Evolutionary conservation across 2,113 vertebrate species (phyloP), one percentile per base, ranked within the genome.

Genomic region (Clarias magur): DNA sequence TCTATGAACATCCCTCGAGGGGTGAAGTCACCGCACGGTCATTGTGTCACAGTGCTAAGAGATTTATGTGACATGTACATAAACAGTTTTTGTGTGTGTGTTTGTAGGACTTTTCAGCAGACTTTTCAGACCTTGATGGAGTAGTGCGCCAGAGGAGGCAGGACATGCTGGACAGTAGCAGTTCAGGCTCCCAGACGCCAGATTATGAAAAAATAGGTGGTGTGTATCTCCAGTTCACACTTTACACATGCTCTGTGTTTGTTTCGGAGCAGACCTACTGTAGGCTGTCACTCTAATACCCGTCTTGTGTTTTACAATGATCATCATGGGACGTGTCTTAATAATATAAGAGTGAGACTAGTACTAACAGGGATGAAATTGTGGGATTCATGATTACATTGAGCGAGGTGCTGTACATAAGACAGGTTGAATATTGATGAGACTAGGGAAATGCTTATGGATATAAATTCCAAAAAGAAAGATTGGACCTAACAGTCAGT

Each of bases 101-200:
- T 82, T 12, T 53, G 16, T 75, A 98, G 97, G 95, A 95, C 88
- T 97, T 97, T 84, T 92, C 93, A 10, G 95, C 93, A 76, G 95
- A 97, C 72, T 96, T 96, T 90, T 94, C 94, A 15, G 96, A 97
- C 89, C 88, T 98, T 90, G 96, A 97, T 23, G 94, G 96, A 90
- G 94, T 95, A 10, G 92, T 96, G 75, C 94, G 89, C 23, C 94
- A 94, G 70, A 93, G 94, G 70, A 94, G 95, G 82, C 94, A 94
- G 89, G 96, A 96, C 42, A 92, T 96, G 92, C 96, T 97, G 90
- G 97, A 97, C 70, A 97, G 96, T 89, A 99, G 97, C 93, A 98
- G 97, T 89, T 97, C 97, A 12, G 97, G 97, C 56, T 99, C 96
- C 54, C 89, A 21, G 97, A 97, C 90, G 95, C 96, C 95, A 1